Conservation (phyloP, 2,113 vertebrate genomes). For the Gavia stellata region DNA sequence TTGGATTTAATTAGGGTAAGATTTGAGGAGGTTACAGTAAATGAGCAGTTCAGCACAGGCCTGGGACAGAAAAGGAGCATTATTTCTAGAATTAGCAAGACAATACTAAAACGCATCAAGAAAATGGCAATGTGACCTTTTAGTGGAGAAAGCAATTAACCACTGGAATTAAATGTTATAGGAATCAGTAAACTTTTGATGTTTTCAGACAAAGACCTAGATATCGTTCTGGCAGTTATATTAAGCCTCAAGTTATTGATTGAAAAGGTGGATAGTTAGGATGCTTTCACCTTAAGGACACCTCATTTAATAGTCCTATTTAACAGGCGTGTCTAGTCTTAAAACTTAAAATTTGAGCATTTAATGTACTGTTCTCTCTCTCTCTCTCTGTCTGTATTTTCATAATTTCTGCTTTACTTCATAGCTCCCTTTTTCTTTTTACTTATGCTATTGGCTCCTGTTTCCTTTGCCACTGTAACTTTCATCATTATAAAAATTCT, state of each 20-base stretch:
- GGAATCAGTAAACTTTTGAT: neutral
- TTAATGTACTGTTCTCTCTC: neutral
- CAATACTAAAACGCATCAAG: neutral
- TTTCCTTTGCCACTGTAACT: neutral
- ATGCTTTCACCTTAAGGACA: neutral
- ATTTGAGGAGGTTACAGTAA: neutral
- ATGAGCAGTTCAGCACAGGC: neutral
- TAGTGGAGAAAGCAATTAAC: neutral
- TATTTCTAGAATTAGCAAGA: neutral
- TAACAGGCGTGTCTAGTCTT: too few species aligned
- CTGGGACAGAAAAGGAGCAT: neutral
- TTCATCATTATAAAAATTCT: too few species aligned
- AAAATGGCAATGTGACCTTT: neutral
- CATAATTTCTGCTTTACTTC: neutral
- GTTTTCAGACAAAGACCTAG: neutral
- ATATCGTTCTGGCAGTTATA: fast-evolving
- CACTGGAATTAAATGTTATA: neutral
- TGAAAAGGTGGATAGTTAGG: neutral
- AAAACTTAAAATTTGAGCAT: neutral
- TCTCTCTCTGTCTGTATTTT: neutral
- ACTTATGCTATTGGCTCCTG: neutral
- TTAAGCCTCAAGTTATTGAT: neutral
- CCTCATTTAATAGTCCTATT: neutral
- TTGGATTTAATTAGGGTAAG: neutral
- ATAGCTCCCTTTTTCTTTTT: neutral